Evolutionary conservation across 2,888 invertebrate species (phyloP).

Genomic region (Drosophila atroscutellata): DNA sequence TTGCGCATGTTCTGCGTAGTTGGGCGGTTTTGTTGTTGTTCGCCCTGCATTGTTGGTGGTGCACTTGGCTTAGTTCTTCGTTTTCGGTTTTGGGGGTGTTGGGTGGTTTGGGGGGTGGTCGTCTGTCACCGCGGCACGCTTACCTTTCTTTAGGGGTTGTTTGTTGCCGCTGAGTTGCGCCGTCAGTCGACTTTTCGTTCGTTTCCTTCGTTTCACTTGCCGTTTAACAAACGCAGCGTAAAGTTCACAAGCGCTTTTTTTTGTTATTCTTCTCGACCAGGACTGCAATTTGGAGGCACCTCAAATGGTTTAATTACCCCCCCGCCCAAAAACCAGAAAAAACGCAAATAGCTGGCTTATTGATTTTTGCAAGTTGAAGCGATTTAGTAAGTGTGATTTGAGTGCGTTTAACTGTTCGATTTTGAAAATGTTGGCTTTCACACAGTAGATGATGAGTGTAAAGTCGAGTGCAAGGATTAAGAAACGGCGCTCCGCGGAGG

Average conservation of each 20-base stretch:
- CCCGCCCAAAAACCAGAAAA: conserved; percentile 4
- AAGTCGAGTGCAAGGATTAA: conserved; percentile 78
- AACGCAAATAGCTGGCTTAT: conserved; percentile 57
- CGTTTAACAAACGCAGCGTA: conserved; percentile 39
- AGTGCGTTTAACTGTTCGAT: neutral
- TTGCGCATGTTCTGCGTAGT: conserved; percentile 59
- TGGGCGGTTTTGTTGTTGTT: conserved; percentile 58
- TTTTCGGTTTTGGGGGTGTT: conserved; percentile 35
- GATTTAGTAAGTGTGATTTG: conserved; percentile 2
- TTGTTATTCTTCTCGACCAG: conserved; percentile 27
- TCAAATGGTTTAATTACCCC: conserved; percentile 49
- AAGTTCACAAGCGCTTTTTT: conserved; percentile 37
- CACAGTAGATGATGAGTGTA: conserved; percentile 63
- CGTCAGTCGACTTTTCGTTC: conserved; percentile 35
- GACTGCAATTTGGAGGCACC: conserved; percentile 23
- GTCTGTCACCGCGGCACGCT: conserved; percentile 47
- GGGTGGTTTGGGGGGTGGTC: conserved; percentile 18
- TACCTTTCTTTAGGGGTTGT: conserved; percentile 63
- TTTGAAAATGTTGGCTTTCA: neutral
- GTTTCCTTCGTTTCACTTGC: conserved; percentile 60
- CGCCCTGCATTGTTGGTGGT: conserved; percentile 42
- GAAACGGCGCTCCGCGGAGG: conserved; percentile 80
- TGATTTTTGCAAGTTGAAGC: conserved; percentile 54
- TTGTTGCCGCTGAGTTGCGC: conserved; percentile 81
- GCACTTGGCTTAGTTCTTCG: conserved; percentile 70